phyloP scores from a whole-genome alignment of 2,888 invertebrate genomes.

The Melieria picta region DNA sequence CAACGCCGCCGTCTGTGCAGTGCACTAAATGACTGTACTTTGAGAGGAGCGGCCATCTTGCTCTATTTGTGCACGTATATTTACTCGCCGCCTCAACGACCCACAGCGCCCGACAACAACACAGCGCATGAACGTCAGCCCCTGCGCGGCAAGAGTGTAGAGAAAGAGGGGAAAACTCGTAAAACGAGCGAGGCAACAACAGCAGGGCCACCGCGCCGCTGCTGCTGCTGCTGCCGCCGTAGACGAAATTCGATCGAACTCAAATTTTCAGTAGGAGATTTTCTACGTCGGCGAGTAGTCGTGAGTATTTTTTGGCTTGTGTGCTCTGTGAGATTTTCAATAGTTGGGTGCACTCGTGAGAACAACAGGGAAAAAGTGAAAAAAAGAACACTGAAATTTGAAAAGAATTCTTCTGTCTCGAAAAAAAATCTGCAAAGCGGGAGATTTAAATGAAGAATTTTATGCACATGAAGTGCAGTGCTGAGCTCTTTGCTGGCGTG shows the following conservation, averaged over 20 bases:
- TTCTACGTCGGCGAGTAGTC: conserved; percentile 62
- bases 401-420: conserved; percentile 27
- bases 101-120: conserved; percentile 21
- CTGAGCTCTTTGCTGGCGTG: conserved; percentile 16
- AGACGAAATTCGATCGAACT: conserved; percentile 60
- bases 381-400: conserved; percentile 25
- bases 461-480: conserved; percentile 21
- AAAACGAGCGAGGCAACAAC: conserved; percentile 21
- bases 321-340: conserved; percentile 47
- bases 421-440: conserved; percentile 41
- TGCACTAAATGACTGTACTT: conserved; percentile 52
- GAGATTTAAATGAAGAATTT: conserved; percentile 24
- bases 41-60: conserved; percentile 60
- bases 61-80: conserved; percentile 46
- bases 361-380: conserved; percentile 38
- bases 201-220: background rate
- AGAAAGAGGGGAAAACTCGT: conserved; percentile 38
- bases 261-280: conserved; percentile 59
- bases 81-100: background rate
- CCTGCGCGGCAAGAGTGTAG: conserved; percentile 17
- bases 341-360: conserved; percentile 44
- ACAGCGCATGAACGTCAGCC: conserved; percentile 24
- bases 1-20: conserved; percentile 44
- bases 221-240: too few relatives aligned
- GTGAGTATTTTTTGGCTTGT: conserved; percentile 42